phyloP scores from a whole-genome alignment of 2,113 vertebrate genomes.

The Pungitius pungitius region DNA sequence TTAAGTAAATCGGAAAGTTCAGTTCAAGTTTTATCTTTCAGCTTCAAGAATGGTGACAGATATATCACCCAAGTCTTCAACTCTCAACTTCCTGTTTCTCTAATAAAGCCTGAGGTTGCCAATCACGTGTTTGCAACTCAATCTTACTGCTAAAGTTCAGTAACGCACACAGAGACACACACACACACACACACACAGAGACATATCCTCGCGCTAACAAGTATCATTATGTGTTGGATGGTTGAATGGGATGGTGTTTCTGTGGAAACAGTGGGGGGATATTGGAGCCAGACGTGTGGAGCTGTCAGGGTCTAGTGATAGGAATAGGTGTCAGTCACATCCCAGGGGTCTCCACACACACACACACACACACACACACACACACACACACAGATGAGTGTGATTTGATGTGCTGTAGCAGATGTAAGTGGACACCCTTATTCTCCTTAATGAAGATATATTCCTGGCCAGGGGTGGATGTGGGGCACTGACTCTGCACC shows the following conservation, averaged over 20 bases:
- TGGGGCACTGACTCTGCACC: conserved; percentile 80
- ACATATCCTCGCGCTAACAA: conserved; percentile 46
- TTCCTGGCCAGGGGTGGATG: conserved; percentile 80
- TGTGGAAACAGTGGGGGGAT: conserved; percentile 74
- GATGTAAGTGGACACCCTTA: conserved; percentile 76
- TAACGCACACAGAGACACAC: conserved; percentile 17
- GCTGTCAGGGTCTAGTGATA: conserved; percentile 77
- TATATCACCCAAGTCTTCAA: conserved; percentile 33
- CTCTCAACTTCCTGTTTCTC: conserved; percentile 51
- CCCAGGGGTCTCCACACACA: conserved; percentile 64
- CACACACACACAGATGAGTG: conserved; percentile 69
- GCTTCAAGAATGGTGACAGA: conserved; percentile 27
- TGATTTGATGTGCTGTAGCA: conserved; percentile 77
- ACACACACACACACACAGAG: conserved; percentile 6
- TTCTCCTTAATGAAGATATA: conserved; percentile 82
- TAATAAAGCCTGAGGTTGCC: conserved; percentile 22
- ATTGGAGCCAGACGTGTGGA: conserved; percentile 82
- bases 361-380: conserved; percentile 34
- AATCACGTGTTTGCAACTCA: conserved; percentile 42
- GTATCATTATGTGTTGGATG: conserved; percentile 64
- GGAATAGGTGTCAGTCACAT: conserved; percentile 79
- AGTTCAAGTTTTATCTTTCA: conserved; percentile 21
- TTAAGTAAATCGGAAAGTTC: conserved; percentile 14
- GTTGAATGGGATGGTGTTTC: conserved; percentile 75
- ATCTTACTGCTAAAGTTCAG: conserved; percentile 35